These are phyloP conservation scores for Hydractinia symbiolongicarpus DNA, from an alignment of 30 jellyfish, hydroid and myxozoan genomes.

Conservation along the genomic window DNA sequence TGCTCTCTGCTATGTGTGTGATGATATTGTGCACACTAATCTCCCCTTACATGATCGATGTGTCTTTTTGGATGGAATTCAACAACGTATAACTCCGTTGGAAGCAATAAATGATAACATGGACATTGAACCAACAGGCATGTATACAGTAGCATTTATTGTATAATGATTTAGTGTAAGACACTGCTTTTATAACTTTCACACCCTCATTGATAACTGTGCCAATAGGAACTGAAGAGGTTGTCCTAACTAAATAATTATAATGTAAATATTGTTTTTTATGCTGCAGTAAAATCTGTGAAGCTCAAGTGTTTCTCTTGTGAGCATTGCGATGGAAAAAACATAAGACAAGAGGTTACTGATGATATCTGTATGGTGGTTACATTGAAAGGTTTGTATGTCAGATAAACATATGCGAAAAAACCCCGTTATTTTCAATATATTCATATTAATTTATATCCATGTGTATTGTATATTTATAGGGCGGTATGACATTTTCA, in stretches of 20 bases:
- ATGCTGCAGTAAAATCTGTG: not conserved
- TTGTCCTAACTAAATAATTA: not conserved
- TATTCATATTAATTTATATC: too few species aligned
- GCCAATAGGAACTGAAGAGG: too few species aligned
- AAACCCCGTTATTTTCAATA: not conserved
- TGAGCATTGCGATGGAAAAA: not conserved
- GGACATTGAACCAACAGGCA: slow-evolving; percentile 1
- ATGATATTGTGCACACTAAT: too few species aligned
- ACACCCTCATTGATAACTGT: too few species aligned
- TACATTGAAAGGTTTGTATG: not conserved
- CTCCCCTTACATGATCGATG: too few species aligned
- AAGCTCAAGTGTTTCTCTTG: slow-evolving; percentile 4
- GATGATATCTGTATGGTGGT: slow-evolving; percentile 1
- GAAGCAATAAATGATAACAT: not conserved
- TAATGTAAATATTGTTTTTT: not conserved
- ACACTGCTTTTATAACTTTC: too few species aligned
- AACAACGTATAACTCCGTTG: not conserved
- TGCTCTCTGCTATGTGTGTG: too few species aligned
- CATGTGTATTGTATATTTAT: not conserved
- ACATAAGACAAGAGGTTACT: not conserved
- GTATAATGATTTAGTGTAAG: not conserved
- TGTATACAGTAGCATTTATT: not conserved
- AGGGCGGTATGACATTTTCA: slow-evolving; percentile 1
- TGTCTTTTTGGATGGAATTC: too few species aligned
- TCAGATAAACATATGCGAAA: not conserved